Evolutionary conservation across 2,888 invertebrate species (phyloP).

Genomic region (Melanotus villosus): DNA sequence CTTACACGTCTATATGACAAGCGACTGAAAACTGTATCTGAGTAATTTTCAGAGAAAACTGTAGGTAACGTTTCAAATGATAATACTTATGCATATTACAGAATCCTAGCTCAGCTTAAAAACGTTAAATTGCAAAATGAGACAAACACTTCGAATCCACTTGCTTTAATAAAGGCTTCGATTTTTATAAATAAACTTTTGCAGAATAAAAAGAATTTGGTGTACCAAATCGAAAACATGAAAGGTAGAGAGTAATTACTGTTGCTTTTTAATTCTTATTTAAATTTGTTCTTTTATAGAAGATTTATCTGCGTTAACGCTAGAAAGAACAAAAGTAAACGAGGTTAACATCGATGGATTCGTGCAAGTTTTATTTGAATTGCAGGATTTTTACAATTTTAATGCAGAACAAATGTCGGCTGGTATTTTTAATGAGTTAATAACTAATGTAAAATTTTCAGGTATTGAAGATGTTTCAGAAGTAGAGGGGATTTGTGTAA

Average conservation of each 20-base stretch:
- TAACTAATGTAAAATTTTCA: constrained; percentile 4
- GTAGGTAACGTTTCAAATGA: too few relatives aligned
- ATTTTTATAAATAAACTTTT: neutral
- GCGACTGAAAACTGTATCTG: neutral
- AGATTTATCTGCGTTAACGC: neutral
- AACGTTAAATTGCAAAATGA: neutral
- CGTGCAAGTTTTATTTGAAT: constrained; percentile 2
- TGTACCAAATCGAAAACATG: neutral
- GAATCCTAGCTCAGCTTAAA: neutral
- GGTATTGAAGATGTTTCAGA: neutral
- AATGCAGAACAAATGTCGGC: neutral
- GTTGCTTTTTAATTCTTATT: neutral
- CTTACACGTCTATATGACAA: neutral
- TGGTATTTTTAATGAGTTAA: constrained; percentile 1
- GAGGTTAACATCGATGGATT: neutral
- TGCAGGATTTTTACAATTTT: constrained; percentile 15
- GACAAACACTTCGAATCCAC: neutral
- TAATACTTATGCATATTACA: too few relatives aligned
- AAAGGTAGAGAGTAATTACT: neutral
- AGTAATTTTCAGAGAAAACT: too few relatives aligned
- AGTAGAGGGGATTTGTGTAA: neutral
- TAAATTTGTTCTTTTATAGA: too few relatives aligned
- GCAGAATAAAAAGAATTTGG: neutral
- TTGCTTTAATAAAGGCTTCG: neutral
- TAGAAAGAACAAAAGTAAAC: neutral